A percentile compares a stretch with the other conserved stretches of the same genome.
These are phyloP conservation scores for Matsumyia berberina DNA, from an alignment of 2,888 invertebrate genomes.

Conservation along the genomic window DNA sequence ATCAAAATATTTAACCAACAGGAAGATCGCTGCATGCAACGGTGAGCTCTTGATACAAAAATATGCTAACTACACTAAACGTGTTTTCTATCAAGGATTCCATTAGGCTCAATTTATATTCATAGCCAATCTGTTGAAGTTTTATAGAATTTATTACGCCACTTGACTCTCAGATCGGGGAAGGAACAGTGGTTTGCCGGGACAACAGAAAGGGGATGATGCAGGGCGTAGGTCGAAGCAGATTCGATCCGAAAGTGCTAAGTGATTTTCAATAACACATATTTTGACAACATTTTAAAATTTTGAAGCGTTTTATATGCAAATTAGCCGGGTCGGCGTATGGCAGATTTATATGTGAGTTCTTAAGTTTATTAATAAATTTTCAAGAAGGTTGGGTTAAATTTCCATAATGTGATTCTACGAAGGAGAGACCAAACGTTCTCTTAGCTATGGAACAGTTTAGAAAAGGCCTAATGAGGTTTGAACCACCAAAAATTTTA, in stretches of 20 bases:
- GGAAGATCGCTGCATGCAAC: conserved; percentile 4
- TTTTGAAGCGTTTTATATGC: conserved; percentile 83
- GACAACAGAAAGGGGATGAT: conserved; percentile 36
- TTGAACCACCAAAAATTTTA: too few relatives aligned
- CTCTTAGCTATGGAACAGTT: too few relatives aligned
- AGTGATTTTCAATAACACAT: conserved; percentile 76
- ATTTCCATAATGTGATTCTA: conserved; percentile 19
- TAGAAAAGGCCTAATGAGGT: too few relatives aligned
- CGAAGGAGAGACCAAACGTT: neutral
- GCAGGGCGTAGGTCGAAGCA: conserved; percentile 20
- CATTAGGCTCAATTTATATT: conserved; percentile 85
- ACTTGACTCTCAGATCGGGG: conserved; percentile 81
- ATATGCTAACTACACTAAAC: conserved; percentile 74
- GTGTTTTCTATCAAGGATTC: conserved; percentile 78
- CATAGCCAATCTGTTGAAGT: conserved; percentile 84
- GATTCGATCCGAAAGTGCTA: conserved; percentile 69
- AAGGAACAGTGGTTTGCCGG: conserved; percentile 6
- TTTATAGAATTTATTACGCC: conserved; percentile 84
- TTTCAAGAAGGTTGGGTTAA: conserved; percentile 26
- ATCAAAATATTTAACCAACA: conserved; percentile 33
- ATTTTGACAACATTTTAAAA: conserved; percentile 77
- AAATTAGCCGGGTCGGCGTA: conserved; percentile 78
- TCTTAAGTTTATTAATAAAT: neutral
- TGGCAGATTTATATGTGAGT: neutral
- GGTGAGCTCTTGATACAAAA: conserved; percentile 58